Base-by-base conservation (phyloP, 2,797 vertebrate species). In the Hoplostethus mediterraneus region DNA sequence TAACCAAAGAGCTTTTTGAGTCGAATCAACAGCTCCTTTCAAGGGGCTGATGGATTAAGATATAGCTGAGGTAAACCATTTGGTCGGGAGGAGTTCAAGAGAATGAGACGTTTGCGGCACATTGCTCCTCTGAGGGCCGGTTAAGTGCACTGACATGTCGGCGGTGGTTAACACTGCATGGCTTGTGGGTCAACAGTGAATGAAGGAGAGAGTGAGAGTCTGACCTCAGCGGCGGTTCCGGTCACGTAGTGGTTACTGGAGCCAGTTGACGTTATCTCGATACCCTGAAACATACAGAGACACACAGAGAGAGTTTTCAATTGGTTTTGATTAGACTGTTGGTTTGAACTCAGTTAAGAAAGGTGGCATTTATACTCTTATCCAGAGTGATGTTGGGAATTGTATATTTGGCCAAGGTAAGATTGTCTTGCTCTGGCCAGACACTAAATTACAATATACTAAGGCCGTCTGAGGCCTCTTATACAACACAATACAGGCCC, bases 211-310 rank as follows among this genome's bases (percentile, higher is more conserved):
- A 75, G 49, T 11, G 63, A 59, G 55, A 57, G 21, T 49, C 88
- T 89, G 71, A 97, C 96, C 96, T 96, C 93, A 0, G 84, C 38
- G 6, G 85, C 77, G 16, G 93, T 90, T 0, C 79, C 93, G 0
- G 96, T 95, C 89, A 99, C 94, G 0, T 95, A 97, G 90, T 99
- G 98, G 74, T 95, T 95, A 81, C 93, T 95, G 81, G 94, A 96
- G 78, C 91, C 90, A 4, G 94, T 97, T 77, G 96, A 97, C 1
- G 95, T 93, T 84, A 99, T 95, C 89, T 97, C 93, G 2, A 98
- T 94, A 33, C 95, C 95, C 97, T 98, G 84, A 25, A 54, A 86
- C 28, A 63, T 44, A 68, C n/a, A 73, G 31, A 81, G 45, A 59
- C 38, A 36, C n/a, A 36, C 6, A 42, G 51, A 61, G 2, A 33